These are phyloP conservation scores for Plemyria rubiginata DNA, from an alignment of 2,888 invertebrate genomes.

Conservation along the genomic window DNA sequence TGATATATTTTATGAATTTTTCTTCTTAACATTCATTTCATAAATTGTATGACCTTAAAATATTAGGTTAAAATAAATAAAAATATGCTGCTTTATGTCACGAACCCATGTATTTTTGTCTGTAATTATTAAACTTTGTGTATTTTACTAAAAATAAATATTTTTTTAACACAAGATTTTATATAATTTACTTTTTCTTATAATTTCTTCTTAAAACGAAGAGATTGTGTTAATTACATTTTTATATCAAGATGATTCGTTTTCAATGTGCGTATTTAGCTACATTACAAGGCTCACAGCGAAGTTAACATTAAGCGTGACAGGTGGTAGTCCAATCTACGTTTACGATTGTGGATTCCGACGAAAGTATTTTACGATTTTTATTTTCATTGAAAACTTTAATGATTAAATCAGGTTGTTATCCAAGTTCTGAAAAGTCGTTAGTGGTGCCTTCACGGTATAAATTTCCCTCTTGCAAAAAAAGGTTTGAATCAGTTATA, in stretches of 20 bases:
- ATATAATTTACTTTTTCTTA: no score
- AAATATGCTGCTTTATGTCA: no score
- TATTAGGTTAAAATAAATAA: no score
- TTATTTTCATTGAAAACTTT: constrained; percentile 45
- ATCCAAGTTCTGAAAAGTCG: constrained; percentile 43
- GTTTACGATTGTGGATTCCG: constrained; percentile 56
- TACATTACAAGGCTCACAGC: constrained; percentile 43
- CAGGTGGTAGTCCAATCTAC: constrained; percentile 57
- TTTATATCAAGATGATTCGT: background rate
- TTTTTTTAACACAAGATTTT: no score
- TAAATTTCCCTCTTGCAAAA: constrained; percentile 37
- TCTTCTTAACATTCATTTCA: no score
- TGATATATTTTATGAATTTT: background rate
- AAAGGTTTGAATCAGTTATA: constrained; percentile 33
- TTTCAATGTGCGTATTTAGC: constrained; percentile 12
- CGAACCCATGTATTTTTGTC: no score
- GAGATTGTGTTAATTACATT: no score
- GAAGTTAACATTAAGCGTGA: constrained; percentile 49
- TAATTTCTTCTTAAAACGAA: no score
- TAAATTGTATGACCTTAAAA: no score
- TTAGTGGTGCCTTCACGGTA: constrained; percentile 39
- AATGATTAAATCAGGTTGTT: constrained; percentile 44
- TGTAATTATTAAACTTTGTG: no score
- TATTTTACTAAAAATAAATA: no score
- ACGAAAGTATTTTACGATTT: constrained; percentile 50